These are phyloP conservation scores for Orchestes rusci DNA, from an alignment of 2,888 invertebrate genomes.

Conservation along the genomic window DNA sequence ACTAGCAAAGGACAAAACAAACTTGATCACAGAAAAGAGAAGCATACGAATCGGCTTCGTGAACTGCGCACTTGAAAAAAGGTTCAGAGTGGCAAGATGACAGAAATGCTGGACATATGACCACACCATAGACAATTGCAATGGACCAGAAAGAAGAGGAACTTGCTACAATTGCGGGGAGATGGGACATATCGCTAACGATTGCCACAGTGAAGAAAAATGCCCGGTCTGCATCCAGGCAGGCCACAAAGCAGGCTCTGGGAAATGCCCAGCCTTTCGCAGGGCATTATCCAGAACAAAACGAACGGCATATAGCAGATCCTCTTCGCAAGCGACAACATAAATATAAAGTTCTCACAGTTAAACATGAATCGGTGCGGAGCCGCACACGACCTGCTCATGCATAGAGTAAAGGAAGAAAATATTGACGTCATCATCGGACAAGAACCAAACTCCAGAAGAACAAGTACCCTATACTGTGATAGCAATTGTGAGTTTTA, in stretches of 20 bases:
- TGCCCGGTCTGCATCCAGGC: not conserved
- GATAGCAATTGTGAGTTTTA: no score
- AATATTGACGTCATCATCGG: no score
- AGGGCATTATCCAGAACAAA: no score
- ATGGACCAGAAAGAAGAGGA: conserved; percentile 5
- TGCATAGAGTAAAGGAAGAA: no score
- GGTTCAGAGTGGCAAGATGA: conserved; percentile 1
- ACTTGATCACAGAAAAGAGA: not conserved
- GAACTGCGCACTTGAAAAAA: not conserved
- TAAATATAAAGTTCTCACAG: no score
- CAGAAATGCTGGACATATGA: conserved; percentile 1
- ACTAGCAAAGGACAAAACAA: not conserved
- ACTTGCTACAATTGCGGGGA: conserved; percentile 1
- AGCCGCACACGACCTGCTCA: no score
- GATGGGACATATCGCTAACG: not conserved
- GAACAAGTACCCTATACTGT: no score
- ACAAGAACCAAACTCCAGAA: no score
- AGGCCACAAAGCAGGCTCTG: not conserved
- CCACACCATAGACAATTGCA: not conserved
- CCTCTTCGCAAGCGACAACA: not conserved
- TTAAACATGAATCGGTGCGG: no score
- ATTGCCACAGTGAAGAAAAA: not conserved
- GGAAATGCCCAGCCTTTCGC: no score
- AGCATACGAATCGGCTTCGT: not conserved
- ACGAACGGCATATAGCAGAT: no score